Evolutionary conservation across 2,797 vertebrate genomes (phyloP).

Genomic region (Esox lucius): DNA sequence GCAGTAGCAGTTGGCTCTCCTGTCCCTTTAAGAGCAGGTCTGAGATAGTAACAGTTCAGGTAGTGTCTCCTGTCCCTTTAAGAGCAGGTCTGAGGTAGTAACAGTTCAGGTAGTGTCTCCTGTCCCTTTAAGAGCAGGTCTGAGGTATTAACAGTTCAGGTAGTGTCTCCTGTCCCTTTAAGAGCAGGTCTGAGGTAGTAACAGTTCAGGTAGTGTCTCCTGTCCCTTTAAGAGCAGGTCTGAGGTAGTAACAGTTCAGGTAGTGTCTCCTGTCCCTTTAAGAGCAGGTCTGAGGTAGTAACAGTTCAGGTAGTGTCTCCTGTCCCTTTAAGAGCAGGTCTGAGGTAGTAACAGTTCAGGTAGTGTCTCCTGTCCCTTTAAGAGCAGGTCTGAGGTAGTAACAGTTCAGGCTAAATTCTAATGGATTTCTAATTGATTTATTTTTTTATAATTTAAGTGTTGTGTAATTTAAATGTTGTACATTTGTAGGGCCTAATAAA

Average conservation of each 20-base stretch:
- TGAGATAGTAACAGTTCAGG: background rate
- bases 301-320: too few relatives aligned
- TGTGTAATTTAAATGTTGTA: too few relatives aligned
- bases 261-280: conserved; percentile 38
- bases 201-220: too few relatives aligned
- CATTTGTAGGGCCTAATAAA: too few relatives aligned
- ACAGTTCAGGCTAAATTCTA: too few relatives aligned
- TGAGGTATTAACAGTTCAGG: background rate
- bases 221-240: conserved; percentile 45
- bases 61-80: conserved; percentile 38
- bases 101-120: background rate
- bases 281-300: conserved; percentile 13
- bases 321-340: conserved; percentile 45
- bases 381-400: conserved; percentile 14
- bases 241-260: background rate
- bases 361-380: conserved; percentile 38
- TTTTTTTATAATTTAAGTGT: too few relatives aligned
- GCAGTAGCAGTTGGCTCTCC: background rate
- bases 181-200: conserved; percentile 13
- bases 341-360: background rate
- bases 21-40: conserved; percentile 44
- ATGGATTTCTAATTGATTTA: too few relatives aligned
- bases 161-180: conserved; percentile 38
- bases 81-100: conserved; percentile 13
- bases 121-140: conserved; percentile 44